These are phyloP conservation scores for Clivina fossor DNA, from an alignment of 2,888 invertebrate genomes.

Conservation along the genomic window DNA sequence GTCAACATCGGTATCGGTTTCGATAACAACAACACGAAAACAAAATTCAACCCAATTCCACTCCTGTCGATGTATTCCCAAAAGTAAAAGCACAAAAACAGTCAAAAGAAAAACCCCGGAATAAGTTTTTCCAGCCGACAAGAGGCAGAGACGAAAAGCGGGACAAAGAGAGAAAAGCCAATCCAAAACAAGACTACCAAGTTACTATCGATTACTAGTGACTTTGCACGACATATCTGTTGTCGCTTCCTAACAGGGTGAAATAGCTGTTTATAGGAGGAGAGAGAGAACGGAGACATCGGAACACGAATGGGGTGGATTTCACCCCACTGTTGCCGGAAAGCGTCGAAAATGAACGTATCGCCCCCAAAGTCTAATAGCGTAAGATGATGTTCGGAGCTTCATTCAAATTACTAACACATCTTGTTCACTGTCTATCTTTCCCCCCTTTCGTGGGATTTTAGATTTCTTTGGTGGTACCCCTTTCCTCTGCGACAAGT, in stretches of 20 bases:
- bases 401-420: background rate
- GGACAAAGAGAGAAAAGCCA: constrained; percentile 32
- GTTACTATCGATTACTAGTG: constrained; percentile 50
- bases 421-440: no score
- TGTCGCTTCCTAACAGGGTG: constrained; percentile 54
- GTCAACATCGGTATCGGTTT: no score
- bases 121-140: background rate
- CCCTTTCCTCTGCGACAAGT: no score
- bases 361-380: background rate
- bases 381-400: background rate
- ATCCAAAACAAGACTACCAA: constrained; percentile 37
- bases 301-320: background rate
- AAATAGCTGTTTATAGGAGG: constrained; percentile 53
- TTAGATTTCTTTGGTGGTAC: no score
- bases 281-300: background rate
- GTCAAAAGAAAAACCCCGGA: background rate
- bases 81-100: constrained; percentile 15
- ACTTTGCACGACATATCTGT: constrained; percentile 51
- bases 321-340: background rate
- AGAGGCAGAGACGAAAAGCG: constrained; percentile 3
- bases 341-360: background rate
- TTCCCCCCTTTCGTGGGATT: no score
- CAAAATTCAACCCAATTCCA: background rate
- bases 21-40: no score
- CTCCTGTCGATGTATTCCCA: constrained; percentile 4